A percentile compares a stretch with the other conserved stretches of the same genome.
Evolutionary conservation across 2,797 vertebrate genomes (phyloP).

Genomic region (Sebastolobus alascanus): DNA sequence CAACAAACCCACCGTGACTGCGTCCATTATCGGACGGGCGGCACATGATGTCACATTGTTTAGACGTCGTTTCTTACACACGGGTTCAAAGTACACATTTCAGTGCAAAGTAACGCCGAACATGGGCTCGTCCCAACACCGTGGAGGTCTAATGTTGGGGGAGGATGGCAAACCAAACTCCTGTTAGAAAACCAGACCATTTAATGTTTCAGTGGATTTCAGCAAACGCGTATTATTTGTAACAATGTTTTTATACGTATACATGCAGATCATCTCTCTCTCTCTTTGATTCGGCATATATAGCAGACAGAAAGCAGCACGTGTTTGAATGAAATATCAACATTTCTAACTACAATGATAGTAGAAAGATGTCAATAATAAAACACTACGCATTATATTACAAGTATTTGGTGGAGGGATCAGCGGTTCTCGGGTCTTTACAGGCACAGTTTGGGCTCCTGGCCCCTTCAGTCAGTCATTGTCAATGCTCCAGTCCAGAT

Average conservation of each 20-base stretch:
- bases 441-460: not conserved
- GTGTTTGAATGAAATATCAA: not conserved
- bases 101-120: not conserved
- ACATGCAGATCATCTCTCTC: accelerated
- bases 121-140: accelerated
- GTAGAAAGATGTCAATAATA: not conserved
- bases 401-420: not conserved
- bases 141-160: not conserved
- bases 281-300: not conserved
- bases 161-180: not conserved
- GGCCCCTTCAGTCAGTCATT: not conserved
- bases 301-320: not conserved
- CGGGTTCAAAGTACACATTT: not conserved
- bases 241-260: accelerated
- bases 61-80: not conserved
- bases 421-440: not conserved
- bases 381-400: not conserved
- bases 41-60: not conserved
- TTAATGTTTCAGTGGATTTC: not conserved
- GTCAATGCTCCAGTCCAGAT: not conserved
- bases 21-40: conserved; percentile 66
- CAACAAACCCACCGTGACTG: conserved; percentile 30
- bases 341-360: not conserved
- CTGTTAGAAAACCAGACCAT: not conserved
- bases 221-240: accelerated